phyloP scores from a whole-genome alignment of 2,888 invertebrate genomes.

The Scaptomyza flava region DNA sequence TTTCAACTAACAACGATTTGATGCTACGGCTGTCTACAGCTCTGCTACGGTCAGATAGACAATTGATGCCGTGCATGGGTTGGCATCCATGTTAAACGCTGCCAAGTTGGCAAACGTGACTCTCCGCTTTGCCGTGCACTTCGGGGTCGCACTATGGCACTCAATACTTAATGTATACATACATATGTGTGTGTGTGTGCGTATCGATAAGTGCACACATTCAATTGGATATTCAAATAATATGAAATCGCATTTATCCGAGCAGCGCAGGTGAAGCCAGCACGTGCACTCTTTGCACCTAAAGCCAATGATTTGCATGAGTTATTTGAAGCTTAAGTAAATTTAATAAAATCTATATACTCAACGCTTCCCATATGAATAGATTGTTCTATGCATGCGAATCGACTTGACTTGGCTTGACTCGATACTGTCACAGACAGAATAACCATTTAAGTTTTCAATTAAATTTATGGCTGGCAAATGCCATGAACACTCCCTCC shows the following conservation, averaged over 20 bases:
- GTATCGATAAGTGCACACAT: slow-evolving; percentile 71
- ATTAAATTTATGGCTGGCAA: slow-evolving; percentile 75
- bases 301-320: slow-evolving; percentile 57
- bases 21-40: slow-evolving; percentile 9
- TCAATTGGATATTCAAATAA: slow-evolving; percentile 78
- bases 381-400: slow-evolving; percentile 17
- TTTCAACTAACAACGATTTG: slow-evolving; percentile 41
- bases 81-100: slow-evolving; percentile 57
- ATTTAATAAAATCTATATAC: slow-evolving; percentile 61
- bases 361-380: slow-evolving; percentile 8
- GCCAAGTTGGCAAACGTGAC: slow-evolving; percentile 64
- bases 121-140: slow-evolving; percentile 29
- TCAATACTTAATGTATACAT: slow-evolving; percentile 3
- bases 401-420: slow-evolving; percentile 23
- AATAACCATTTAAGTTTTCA: slow-evolving; percentile 68
- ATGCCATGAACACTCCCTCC: slow-evolving; percentile 25
- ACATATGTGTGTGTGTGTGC: slow-evolving; percentile 33
- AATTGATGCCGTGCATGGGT: slow-evolving; percentile 69
- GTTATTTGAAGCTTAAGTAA: slow-evolving; percentile 64
- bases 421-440: slow-evolving; percentile 56
- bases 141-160: slow-evolving; percentile 16
- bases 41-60: slow-evolving; percentile 66
- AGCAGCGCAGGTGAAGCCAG: slow-evolving; percentile 55
- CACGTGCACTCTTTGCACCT: slow-evolving; percentile 62
- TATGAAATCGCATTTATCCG: slow-evolving; percentile 75